Conservation (phyloP, 2,113 vertebrate species). For the Gymnarchus niloticus region DNA sequence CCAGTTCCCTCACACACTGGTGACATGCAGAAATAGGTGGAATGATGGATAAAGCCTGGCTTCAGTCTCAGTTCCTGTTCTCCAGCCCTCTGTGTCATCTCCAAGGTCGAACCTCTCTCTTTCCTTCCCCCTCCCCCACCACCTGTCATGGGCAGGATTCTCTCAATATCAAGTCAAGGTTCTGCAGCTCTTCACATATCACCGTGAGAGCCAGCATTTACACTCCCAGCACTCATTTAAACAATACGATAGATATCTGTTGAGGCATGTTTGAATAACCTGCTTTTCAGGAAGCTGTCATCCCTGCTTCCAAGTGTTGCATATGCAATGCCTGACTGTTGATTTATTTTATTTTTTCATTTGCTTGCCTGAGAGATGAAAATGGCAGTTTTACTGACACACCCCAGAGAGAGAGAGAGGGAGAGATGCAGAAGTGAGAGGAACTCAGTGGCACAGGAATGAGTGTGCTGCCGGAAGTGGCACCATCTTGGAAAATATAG, state of each 20-base stretch:
- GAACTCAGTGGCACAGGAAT: background rate
- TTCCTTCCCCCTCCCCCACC: background rate
- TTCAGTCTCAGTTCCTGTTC: background rate
- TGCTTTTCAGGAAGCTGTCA: constrained; percentile 10
- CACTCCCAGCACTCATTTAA: background rate
- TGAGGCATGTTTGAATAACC: constrained; percentile 16
- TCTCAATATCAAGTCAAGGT: constrained; percentile 20
- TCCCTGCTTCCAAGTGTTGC: background rate
- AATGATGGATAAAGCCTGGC: background rate
- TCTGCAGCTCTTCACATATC: background rate
- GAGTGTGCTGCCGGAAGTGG: background rate
- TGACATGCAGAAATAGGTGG: no score
- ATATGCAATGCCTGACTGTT: background rate
- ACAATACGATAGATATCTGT: background rate
- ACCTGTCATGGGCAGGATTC: background rate
- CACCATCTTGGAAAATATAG: background rate
- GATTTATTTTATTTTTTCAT: constrained; percentile 2
- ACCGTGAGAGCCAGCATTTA: background rate
- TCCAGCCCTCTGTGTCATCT: background rate
- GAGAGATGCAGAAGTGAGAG: background rate
- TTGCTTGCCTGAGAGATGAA: background rate
- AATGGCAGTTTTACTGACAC: constrained; percentile 1
- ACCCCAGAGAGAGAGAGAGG: background rate
- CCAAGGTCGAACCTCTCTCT: background rate
- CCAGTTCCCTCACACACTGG: background rate